These are phyloP conservation scores for Neoaliturus tenellus DNA, from an alignment of 2,888 invertebrate genomes.

Conservation along the genomic window DNA sequence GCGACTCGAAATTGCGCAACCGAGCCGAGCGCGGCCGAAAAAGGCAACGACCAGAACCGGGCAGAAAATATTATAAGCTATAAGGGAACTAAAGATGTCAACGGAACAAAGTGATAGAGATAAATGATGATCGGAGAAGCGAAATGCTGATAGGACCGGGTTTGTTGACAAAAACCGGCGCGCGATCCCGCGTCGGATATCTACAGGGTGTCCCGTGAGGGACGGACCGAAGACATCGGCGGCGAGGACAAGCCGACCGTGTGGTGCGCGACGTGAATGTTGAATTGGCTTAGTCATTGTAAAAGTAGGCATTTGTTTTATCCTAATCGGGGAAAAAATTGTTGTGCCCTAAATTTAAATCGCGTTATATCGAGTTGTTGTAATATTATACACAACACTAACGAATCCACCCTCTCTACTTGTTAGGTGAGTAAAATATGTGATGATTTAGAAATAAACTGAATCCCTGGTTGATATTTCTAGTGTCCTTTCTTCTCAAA, in stretches of 20 bases:
- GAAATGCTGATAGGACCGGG: conserved; percentile 48
- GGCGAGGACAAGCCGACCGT: neutral
- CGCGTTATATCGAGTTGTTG: too few species aligned
- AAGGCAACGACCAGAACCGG: neutral
- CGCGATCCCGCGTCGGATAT: conserved; percentile 33
- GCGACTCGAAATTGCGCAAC: neutral
- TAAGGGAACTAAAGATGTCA: conserved; percentile 51
- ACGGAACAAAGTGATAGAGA: conserved; percentile 49
- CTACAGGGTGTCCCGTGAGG: conserved; percentile 17
- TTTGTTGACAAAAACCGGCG: conserved; percentile 49
- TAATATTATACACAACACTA: too few species aligned
- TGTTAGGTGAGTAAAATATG: too few species aligned
- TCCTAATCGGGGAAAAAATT: too few species aligned
- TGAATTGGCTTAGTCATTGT: too few species aligned
- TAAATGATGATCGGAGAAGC: conserved; percentile 44
- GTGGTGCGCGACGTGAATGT: neutral
- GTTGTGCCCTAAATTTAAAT: too few species aligned
- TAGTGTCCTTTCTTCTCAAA: too few species aligned
- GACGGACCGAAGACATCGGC: neutral
- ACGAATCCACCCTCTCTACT: too few species aligned
- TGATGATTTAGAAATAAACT: too few species aligned
- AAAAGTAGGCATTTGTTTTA: too few species aligned
- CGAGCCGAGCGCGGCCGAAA: conserved; percentile 3
- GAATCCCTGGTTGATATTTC: too few species aligned
- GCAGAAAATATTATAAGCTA: conserved; percentile 45